Evolutionary conservation across 1,140 invertebrate genomes (phyloP), one percentile per base, ranked within the genome.

Genomic region (Tribolium castaneum): DNA sequence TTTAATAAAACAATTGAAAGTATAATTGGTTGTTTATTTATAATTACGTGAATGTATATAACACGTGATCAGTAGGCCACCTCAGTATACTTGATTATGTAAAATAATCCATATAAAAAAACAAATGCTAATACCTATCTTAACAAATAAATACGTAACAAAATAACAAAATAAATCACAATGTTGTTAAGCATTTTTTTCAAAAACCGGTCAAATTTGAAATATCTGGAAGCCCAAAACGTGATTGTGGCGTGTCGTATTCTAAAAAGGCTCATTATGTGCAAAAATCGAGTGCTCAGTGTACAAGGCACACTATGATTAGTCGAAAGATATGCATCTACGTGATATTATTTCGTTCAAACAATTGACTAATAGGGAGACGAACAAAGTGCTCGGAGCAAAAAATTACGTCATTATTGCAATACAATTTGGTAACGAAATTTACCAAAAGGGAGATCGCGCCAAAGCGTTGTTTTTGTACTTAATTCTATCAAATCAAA

Each of bases 281-380:
- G 72, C 52, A 25, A 75, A 30, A 71, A 35, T 50, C 34, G 6
- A 77, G 76, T 80, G 78, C 76, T 80, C 12, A 12, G 51, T 70
- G 45, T 59, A 52, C 73, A 77, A 80, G 80, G 80, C 80, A 80
- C 80, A 80, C 77, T 80, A 80, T 78, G 35, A 76, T 80, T 45
- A 78, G 6, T 30, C 25, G 16, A 19, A 30, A 30, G 80, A 80
- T 80, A 80, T 80, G 80, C 80, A 70, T 80, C 77, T 80, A 80
- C 77, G 12, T 80, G 80, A 80, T 79, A 80, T 80, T 7, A 10
- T 9, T n/a, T 45, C 2, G 39, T 45, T 45, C 7, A 79, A 80
- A 78, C 70, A 80, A 82, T 80, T 82, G 80, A 82, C 78, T 80
- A 82, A 82, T 71, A 82, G 80, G 80, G 80, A 82, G 78, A 78